Conservation (phyloP, 2,888 invertebrate genomes). For the Marronus borbonicus region DNA sequence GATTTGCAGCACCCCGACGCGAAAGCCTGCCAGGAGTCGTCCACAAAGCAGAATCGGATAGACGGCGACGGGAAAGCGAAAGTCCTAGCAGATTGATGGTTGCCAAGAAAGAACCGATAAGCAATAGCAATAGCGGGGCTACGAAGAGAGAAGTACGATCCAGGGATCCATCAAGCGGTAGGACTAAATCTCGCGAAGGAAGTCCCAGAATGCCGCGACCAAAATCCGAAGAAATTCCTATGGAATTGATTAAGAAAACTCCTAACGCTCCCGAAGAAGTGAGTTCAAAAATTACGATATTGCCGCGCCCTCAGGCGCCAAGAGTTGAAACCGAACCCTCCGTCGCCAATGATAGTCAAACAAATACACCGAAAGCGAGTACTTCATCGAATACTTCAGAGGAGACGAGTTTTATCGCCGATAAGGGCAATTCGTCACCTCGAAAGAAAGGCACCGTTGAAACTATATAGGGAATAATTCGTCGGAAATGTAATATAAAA, state of each 20-base stretch:
- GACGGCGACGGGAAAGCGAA: constrained; percentile 60
- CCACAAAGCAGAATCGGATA: constrained; percentile 63
- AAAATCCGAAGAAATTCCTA: constrained; percentile 85
- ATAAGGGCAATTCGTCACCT: constrained; percentile 64
- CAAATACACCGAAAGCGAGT: constrained; percentile 73
- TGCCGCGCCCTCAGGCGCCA: constrained; percentile 72
- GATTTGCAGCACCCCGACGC: constrained; percentile 69
- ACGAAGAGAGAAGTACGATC: constrained; percentile 57
- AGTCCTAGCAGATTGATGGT: constrained; percentile 63
- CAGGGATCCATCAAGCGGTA: constrained; percentile 64
- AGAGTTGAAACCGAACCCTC: constrained; percentile 56
- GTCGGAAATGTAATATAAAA: constrained; percentile 25
- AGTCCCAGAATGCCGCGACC: constrained; percentile 83
- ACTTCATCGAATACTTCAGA: constrained; percentile 72
- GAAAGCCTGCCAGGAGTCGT: constrained; percentile 68
- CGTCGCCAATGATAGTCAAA: constrained; percentile 77
- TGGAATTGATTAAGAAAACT: constrained; percentile 82
- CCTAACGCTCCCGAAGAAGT: constrained; percentile 71
- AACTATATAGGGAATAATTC: constrained; percentile 69
- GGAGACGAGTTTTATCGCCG: constrained; percentile 86
- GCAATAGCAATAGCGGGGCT: constrained; percentile 58
- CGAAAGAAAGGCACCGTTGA: constrained; percentile 70
- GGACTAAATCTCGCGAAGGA: constrained; percentile 77
- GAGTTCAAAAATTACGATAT: constrained; percentile 66
- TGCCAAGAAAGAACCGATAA: constrained; percentile 51